Percentiles rank a stretch among this genome's conserved stretches.
Evolutionary conservation across 2,113 vertebrate species (phyloP).

Genomic region (Corythoichthys intestinalis): DNA sequence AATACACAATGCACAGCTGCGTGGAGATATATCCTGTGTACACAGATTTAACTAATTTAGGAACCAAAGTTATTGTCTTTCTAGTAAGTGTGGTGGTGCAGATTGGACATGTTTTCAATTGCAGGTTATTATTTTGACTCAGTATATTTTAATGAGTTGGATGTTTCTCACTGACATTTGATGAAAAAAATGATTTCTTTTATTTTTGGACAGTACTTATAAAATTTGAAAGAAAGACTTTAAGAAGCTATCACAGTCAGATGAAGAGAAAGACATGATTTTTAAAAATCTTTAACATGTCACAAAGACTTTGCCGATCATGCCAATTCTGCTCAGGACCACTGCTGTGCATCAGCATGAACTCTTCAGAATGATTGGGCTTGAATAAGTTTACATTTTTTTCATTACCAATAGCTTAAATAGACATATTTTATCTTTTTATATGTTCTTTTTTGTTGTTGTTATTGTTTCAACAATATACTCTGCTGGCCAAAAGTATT

Average conservation of each 20-base stretch:
- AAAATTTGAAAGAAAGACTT: background rate
- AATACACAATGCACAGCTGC: constrained; percentile 26
- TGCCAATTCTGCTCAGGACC: background rate
- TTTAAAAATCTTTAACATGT: background rate
- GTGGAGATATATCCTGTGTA: background rate
- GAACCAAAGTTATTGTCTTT: background rate
- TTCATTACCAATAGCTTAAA: background rate
- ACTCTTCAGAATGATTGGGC: background rate
- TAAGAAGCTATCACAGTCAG: background rate
- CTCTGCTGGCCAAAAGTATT: too few species aligned
- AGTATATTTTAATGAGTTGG: background rate
- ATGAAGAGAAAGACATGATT: background rate
- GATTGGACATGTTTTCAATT: background rate
- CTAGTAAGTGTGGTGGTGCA: background rate
- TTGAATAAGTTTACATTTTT: background rate
- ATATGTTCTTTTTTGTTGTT: too few species aligned
- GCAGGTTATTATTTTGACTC: background rate
- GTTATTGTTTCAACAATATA: too few species aligned
- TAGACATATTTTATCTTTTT: background rate
- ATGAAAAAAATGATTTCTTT: background rate
- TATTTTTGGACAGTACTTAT: too few species aligned
- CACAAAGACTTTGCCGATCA: background rate
- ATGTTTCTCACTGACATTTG: background rate
- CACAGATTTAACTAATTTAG: background rate
- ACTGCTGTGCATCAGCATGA: background rate